Percentiles rank a stretch among this genome's conserved stretches.
Evolutionary conservation across 2,113 vertebrate genomes (phyloP).

Genomic region (Sigmodon hispidus): DNA sequence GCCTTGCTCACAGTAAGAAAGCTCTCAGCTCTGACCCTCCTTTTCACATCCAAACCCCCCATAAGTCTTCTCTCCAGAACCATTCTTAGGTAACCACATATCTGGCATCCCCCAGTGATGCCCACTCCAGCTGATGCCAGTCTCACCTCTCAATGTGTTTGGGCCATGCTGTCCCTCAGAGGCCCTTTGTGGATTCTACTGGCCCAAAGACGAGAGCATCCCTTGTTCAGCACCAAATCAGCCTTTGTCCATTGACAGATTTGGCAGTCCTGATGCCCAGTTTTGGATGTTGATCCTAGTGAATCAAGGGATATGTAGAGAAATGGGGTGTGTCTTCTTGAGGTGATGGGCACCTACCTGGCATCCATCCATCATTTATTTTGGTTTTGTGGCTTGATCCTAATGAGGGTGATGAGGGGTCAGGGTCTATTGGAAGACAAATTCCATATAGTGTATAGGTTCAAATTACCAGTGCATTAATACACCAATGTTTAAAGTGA

Average conservation of each 20-base stretch:
- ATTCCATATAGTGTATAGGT: neutral
- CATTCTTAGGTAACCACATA: accelerated
- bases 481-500: neutral
- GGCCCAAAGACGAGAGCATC: neutral
- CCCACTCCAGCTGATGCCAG: neutral
- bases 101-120: accelerated
- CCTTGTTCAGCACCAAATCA: neutral
- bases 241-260: too few species aligned
- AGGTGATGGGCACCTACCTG: neutral
- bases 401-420: neutral
- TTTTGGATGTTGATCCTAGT: too few species aligned
- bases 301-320: neutral
- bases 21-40: neutral
- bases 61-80: neutral
- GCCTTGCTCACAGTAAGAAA: neutral
- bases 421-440: neutral
- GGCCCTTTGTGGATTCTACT: neutral
- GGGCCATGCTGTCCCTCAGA: neutral
- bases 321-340: neutral
- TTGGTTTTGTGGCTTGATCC: neutral
- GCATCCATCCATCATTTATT: neutral
- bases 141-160: accelerated
- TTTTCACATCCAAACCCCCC: neutral
- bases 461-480: neutral
- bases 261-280: neutral